phyloP scores from a whole-genome alignment of 2,113 vertebrate species.

The Menidia beryllina region DNA sequence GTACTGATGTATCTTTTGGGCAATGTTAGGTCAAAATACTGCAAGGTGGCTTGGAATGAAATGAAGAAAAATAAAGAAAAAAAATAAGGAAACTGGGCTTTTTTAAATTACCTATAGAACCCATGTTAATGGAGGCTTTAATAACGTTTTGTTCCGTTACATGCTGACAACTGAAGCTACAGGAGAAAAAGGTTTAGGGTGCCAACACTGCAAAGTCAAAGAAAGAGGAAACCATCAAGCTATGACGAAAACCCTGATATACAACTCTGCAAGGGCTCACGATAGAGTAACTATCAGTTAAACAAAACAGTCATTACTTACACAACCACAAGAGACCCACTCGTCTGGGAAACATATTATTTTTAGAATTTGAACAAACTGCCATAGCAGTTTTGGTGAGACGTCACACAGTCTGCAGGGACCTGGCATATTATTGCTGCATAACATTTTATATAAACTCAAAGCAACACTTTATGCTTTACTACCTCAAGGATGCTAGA shows the following conservation, averaged over 20 bases:
- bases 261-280: not conserved
- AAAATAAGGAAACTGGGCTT: not conserved
- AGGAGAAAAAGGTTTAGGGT: not conserved
- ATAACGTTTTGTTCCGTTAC: not conserved
- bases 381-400: not conserved
- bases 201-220: not conserved
- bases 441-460: not conserved
- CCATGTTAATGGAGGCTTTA: too few species aligned
- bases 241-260: too few species aligned
- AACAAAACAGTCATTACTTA: conserved; percentile 1
- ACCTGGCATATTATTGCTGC: conserved; percentile 4
- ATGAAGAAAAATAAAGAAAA: not conserved
- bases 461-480: not conserved
- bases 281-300: not conserved
- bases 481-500: not conserved
- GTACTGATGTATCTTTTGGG: conserved; percentile 2
- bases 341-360: conserved; percentile 4
- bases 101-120: not conserved
- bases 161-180: not conserved
- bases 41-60: not conserved
- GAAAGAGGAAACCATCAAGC: too few species aligned
- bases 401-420: not conserved
- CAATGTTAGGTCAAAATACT: not conserved
- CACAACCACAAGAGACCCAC: conserved; percentile 1
- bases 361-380: conserved; percentile 9